Conservation (phyloP, 2,888 invertebrate genomes). For the Phragmatobia fuliginosa region DNA sequence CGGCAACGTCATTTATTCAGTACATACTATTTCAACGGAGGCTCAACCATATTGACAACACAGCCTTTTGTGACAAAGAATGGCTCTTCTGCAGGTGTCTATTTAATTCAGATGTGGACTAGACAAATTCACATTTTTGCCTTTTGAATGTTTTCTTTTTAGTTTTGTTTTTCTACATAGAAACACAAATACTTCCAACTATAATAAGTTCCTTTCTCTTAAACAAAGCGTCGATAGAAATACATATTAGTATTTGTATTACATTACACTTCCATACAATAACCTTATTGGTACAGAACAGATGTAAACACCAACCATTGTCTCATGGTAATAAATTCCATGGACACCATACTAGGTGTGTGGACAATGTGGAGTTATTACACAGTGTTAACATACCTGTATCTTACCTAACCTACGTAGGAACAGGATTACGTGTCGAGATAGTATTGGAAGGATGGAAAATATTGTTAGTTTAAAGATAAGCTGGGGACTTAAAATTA, state of each 20-base stretch:
- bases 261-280: conserved; percentile 33
- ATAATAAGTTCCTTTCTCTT: not conserved
- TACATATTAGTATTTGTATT: conserved; percentile 15
- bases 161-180: not conserved
- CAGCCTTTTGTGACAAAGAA: too few species aligned
- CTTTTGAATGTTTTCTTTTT: not conserved
- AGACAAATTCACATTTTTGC: too few species aligned
- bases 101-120: too few species aligned
- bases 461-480: not conserved
- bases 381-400: conserved; percentile 36
- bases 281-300: conserved; percentile 46
- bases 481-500: not conserved
- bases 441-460: conserved; percentile 4
- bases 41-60: too few species aligned
- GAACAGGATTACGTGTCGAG: conserved; percentile 17
- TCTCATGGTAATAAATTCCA: conserved; percentile 53
- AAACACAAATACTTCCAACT: not conserved
- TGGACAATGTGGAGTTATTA: conserved; percentile 54
- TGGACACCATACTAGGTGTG: conserved; percentile 41
- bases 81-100: too few species aligned
- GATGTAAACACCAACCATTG: conserved; percentile 50
- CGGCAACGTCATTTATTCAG: too few species aligned
- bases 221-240: not conserved
- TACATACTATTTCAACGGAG: too few species aligned
- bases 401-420: conserved; percentile 42